Evolutionary conservation across 2,888 invertebrate genomes (phyloP).

Genomic region (Beris chalybata): DNA sequence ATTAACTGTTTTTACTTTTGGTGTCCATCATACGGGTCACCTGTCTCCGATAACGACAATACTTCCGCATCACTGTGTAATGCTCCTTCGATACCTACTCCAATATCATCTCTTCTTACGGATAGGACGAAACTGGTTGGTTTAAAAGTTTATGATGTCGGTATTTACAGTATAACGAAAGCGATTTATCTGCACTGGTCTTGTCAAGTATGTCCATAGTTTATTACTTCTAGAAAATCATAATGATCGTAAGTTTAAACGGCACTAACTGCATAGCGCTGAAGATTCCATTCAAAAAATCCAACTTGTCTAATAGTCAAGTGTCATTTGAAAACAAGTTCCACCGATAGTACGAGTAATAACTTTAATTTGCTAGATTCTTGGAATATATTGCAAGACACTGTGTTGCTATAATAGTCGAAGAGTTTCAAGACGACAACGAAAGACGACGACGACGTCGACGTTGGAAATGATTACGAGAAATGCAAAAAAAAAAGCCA

Average conservation of each 20-base stretch:
- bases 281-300: constrained; percentile 2
- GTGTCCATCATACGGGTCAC: too few relatives aligned
- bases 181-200: too few relatives aligned
- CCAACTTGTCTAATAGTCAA: constrained; percentile 8
- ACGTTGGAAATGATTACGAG: not conserved
- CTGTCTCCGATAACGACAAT: too few relatives aligned
- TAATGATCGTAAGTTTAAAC: constrained; percentile 14
- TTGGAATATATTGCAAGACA: constrained; percentile 11
- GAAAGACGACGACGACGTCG: not conserved
- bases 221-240: constrained; percentile 21
- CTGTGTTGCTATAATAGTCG: not conserved
- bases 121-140: too few relatives aligned
- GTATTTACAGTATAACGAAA: too few relatives aligned
- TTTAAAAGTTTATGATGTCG: too few relatives aligned
- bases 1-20: too few relatives aligned
- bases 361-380: constrained; percentile 27
- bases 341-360: constrained; percentile 9
- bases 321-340: constrained; percentile 26
- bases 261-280: constrained; percentile 11
- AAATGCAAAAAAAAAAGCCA: not conserved
- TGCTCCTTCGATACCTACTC: too few relatives aligned
- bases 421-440: too few relatives aligned
- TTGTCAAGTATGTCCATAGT: constrained; percentile 6
- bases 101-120: too few relatives aligned
- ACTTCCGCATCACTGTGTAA: too few relatives aligned